A percentile compares a stretch with the other conserved stretches of the same genome.
Conservation (phyloP, 1,140 invertebrate species). For the Chironomus striatipennis region DNA sequence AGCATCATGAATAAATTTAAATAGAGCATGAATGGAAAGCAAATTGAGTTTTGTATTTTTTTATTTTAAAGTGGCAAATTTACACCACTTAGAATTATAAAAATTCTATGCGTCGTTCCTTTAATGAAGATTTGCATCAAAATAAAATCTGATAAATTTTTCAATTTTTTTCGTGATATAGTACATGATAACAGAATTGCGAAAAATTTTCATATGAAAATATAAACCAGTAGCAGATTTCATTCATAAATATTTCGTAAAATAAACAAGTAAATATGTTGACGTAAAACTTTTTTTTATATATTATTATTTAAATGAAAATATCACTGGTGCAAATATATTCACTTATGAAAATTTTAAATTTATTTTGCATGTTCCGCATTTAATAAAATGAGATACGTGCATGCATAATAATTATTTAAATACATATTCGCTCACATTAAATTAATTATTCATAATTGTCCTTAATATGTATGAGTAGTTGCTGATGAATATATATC, state of each 20-base stretch:
- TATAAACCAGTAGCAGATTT: background rate
- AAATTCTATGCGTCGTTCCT: too few species aligned
- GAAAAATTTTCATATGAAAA: too few species aligned
- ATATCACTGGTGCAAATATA: background rate
- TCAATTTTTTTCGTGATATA: too few species aligned
- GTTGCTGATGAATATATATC: too few species aligned
- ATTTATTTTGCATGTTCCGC: background rate
- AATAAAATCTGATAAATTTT: too few species aligned
- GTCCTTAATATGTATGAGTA: background rate
- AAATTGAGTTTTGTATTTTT: too few species aligned
- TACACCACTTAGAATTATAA: too few species aligned
- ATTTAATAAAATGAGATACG: background rate
- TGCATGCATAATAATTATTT: background rate
- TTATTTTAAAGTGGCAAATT: too few species aligned
- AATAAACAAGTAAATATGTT: background rate
- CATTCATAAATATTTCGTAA: background rate
- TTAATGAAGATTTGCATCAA: too few species aligned
- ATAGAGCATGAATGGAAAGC: too few species aligned
- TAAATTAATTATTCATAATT: conserved; percentile 10
- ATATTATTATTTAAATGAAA: background rate
- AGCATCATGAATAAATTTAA: too few species aligned
- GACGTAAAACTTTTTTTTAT: background rate
- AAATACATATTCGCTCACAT: background rate
- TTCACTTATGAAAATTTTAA: background rate
- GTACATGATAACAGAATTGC: too few species aligned